Evolutionary conservation across 2,797 vertebrate genomes (phyloP).

Genomic region (Delichon dasypus): DNA sequence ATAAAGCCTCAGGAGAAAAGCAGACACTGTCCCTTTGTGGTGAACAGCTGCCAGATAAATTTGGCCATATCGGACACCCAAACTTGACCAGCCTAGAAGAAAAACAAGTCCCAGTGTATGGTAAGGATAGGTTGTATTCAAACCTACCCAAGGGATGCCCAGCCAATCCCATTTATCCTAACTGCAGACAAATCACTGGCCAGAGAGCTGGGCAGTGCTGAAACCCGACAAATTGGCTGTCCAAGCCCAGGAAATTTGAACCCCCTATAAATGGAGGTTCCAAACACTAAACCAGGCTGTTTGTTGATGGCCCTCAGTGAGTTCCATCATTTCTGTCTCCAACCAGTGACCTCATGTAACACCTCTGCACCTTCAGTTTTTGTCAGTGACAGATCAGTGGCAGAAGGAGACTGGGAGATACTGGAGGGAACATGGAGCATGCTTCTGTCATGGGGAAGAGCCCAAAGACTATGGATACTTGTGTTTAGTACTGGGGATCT

Average conservation of each 20-base stretch:
- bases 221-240: neutral
- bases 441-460: neutral
- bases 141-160: neutral
- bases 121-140: neutral
- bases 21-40: neutral
- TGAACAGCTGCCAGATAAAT: neutral
- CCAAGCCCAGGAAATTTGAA: neutral
- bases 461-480: neutral
- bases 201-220: neutral
- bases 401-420: neutral
- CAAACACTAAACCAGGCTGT: neutral
- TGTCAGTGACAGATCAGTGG: neutral
- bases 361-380: neutral
- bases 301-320: neutral
- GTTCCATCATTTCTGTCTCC: neutral
- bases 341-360: neutral
- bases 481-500: neutral
- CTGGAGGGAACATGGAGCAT: fast-evolving
- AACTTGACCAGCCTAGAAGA: neutral
- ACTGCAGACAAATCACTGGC: neutral
- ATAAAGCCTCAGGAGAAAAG: neutral
- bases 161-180: neutral
- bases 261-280: neutral
- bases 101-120: neutral
- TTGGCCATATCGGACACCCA: neutral